Percentiles rank a stretch among this genome's conserved stretches.
phyloP scores from a whole-genome alignment of 2,888 invertebrate genomes.

The Xestia sexstrigata region DNA sequence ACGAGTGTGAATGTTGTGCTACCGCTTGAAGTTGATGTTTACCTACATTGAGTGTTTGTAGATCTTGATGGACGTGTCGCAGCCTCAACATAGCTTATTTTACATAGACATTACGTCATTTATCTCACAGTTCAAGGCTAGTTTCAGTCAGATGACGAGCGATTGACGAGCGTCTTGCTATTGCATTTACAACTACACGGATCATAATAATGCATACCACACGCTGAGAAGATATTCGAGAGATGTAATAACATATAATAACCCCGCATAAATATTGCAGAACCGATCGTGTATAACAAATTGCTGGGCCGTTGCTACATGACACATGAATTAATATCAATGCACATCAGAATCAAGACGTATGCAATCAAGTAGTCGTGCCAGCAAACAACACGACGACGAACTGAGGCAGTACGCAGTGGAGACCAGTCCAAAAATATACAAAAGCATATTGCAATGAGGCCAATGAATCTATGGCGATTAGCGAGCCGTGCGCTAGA shows the following conservation, averaged over 20 bases:
- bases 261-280: slow-evolving; percentile 40
- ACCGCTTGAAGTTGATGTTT: slow-evolving; percentile 22
- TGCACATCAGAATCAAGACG: slow-evolving; percentile 55
- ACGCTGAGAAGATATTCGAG: slow-evolving; percentile 41
- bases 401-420: slow-evolving; percentile 72
- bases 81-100: slow-evolving; percentile 13
- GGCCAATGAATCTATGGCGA: slow-evolving; percentile 66
- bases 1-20: not conserved
- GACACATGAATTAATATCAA: slow-evolving; percentile 55
- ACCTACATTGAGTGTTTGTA: slow-evolving; percentile 14
- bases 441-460: slow-evolving; percentile 69
- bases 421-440: slow-evolving; percentile 82
- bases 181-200: slow-evolving; percentile 25
- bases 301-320: slow-evolving; percentile 43
- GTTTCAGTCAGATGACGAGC: slow-evolving; percentile 30
- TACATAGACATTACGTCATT: slow-evolving; percentile 41
- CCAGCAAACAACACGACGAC: slow-evolving; percentile 65
- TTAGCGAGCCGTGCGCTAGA: slow-evolving; percentile 49
- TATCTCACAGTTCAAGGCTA: slow-evolving; percentile 44
- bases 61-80: slow-evolving; percentile 30
- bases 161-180: slow-evolving; percentile 24
- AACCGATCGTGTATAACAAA: slow-evolving; percentile 48
- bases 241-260: slow-evolving; percentile 51
- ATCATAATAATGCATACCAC: slow-evolving; percentile 38
- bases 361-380: slow-evolving; percentile 60